Base-by-base conservation (phyloP, 2,113 vertebrate genomes). In the Toxotes jaculatrix region DNA sequence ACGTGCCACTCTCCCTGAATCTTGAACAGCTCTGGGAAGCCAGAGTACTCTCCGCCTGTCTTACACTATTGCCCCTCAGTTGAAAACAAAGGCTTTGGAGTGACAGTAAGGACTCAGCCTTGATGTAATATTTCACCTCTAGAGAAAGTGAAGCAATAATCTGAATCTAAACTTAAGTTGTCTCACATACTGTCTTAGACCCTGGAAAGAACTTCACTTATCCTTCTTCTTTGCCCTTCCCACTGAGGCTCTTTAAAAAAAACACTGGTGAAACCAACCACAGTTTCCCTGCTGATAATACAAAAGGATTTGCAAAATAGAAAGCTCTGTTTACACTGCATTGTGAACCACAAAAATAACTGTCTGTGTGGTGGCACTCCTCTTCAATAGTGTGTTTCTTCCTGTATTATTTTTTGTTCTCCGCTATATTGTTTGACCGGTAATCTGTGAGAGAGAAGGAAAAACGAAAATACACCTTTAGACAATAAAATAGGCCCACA, bases 121-220 rank as follows among this genome's bases (percentile, higher is more conserved):
- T 16, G 0, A 42, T 74, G 75, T 76, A 76, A 53, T 75, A 59
- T 69, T 67, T 84, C 67, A 77, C 70, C 80, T 69, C 56, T 11
- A 12, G 65, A 74, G 43, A 82, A 75, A 74, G 49, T 55, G 36
- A 74, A 43, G 65, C 66, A 66, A 66, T 82, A 85, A 83, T 79
- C 63, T 86, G 80, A 60, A 77, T 79, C 70, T 55, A 67, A 83
- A 75, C 68, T 68, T 17, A 68, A 72, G 61, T 76, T 55, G 43
- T 81, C 63, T 82, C 57, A 74, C 74, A 71, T 71, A 51, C 71
- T 36, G 0, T 70, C 70, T 1, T 5, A 9, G n/a, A 31, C 71
- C 12, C 21, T 11, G 17, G 57, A 61, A 79, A 56, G 75, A 5
- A 38, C 53, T 38, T 68, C 36, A 42, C 57, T 87, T 57, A 45